Base-by-base conservation (phyloP, 35 echinoderm and acorn worm genomes). In the Ophioderma brevispina region DNA sequence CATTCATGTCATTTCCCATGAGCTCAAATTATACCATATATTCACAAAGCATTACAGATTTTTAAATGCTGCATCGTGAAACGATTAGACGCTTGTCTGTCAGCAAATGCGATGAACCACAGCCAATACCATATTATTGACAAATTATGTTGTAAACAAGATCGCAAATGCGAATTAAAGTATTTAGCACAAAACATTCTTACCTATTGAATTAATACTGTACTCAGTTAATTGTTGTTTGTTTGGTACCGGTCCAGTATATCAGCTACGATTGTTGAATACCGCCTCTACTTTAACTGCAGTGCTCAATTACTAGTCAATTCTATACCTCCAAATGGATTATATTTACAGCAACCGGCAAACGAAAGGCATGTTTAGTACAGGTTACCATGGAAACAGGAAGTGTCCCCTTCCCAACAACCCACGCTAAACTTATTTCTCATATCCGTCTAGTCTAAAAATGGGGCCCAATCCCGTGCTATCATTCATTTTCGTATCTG, bases 391-490 rank as follows among this genome's bases (percentile, higher is more conserved):
- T 70, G 59, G n/a, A 8, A 70, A 70, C 59, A 70, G 59, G 59
- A 70, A 70, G 59, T 70, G 59, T 70, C 59, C 59, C 59, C 59
- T 70, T 70, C 59, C 59, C 59, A 70, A 70, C 59, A 70, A 70
- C 59, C 59, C 59, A 70, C 59, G 59, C 59, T 25, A 2, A 70
- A 30, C 10, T 70, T 70, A 70, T 70, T 70, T 25, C 59, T 30
- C 15, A 70, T 25, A 15, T 70, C 59, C 59, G 59, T 25, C n/a
- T 30, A 25, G 59, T 25, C 59, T 70, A 70, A 15, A 70, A 70
- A 18, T 70, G 59, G 59, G 59, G 15, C 17, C 59, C 59, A 70
- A 70, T 70, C 59, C 59, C 28, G 2, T 70, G 59, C 4, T 13
- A 18, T 25, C 28, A 2, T 8, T 25, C 28, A 30, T 4, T 70